A percentile compares a stretch with the other conserved stretches of the same genome.
Evolutionary conservation across 2,888 invertebrate species (phyloP).

Genomic region (Prionchulus punctatus): DNA sequence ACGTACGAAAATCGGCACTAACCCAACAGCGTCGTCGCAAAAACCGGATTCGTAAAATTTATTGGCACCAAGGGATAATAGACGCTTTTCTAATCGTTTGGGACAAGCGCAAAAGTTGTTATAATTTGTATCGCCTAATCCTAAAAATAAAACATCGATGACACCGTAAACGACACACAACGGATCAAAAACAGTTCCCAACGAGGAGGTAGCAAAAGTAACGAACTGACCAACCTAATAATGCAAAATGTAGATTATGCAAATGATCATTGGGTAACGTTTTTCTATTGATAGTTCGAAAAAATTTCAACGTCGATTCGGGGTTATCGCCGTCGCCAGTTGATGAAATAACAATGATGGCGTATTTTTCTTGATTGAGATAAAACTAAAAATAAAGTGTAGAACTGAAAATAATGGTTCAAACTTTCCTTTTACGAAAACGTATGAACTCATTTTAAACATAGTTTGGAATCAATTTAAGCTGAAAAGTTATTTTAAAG

Average conservation of each 20-base stretch:
- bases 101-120: constrained; percentile 42
- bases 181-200: too few relatives aligned
- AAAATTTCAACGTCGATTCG: constrained; percentile 41
- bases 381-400: constrained; percentile 23
- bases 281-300: constrained; percentile 36
- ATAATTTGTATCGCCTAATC: constrained; percentile 45
- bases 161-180: too few relatives aligned
- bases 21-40: constrained; percentile 45
- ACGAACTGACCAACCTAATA: constrained; percentile 38
- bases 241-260: constrained; percentile 36
- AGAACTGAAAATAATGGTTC: too few relatives aligned
- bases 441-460: too few relatives aligned
- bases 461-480: constrained; percentile 6
- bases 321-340: constrained; percentile 46
- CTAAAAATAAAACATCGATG: constrained; percentile 28
- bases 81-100: constrained; percentile 34
- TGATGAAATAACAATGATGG: constrained; percentile 41
- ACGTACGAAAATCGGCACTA: constrained; percentile 13
- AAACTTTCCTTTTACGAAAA: too few relatives aligned
- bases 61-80: constrained; percentile 39
- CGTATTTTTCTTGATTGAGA: constrained; percentile 27
- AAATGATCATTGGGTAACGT: constrained; percentile 32
- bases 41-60: constrained; percentile 37
- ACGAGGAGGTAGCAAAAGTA: too few relatives aligned
- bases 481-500: neutral